Evolutionary conservation across 2,888 invertebrate species (phyloP), one percentile per base, ranked within the genome.

Genomic region (Chloroclystis v-ata): DNA sequence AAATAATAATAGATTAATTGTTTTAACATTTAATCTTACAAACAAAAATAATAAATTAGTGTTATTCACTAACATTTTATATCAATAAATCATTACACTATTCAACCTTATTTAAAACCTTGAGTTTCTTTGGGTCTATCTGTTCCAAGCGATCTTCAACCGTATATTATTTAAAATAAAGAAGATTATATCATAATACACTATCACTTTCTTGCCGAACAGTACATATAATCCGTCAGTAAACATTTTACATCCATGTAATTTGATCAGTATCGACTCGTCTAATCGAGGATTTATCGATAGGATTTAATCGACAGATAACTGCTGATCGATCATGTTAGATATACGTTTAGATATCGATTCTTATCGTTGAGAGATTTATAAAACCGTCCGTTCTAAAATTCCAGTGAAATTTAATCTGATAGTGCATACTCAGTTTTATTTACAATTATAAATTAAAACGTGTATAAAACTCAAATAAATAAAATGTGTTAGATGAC

Each of bases 301-400:
- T 38, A 40, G 76, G 75, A 78, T 79, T 75, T 77, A 73, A 49
- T 67, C 69, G 83, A 84, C 79, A 83, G 66, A 63, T 46, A 52
- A 51, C 54, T 60, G 38, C 75, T 84, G 83, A 84, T 84, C 81
- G 82, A 85, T 84, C 75, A 71, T 72, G 66, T 59, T 44, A 61
- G 79, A 82, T 82, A 78, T 66, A 65, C 60, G 64, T 64, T 63
- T 57, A 66, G 84, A 84, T 85, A 80, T 68, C 59, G 67, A 75
- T 78, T 63, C 56, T 77, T 81, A 82, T 83, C 80, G 61, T 49
- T 57, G 63, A 62, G 62, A 75, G 76, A 76, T 77, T 76, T 75
- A 74, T 69, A 74, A 67, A 73, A 64, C 64, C 60, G 63, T 63
- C 60, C 59, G 9, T 52, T 63, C 61, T 60, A 60, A 59, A 65